Base-by-base conservation (phyloP, 2,888 invertebrate genomes). In the Creontiades dilutus region DNA sequence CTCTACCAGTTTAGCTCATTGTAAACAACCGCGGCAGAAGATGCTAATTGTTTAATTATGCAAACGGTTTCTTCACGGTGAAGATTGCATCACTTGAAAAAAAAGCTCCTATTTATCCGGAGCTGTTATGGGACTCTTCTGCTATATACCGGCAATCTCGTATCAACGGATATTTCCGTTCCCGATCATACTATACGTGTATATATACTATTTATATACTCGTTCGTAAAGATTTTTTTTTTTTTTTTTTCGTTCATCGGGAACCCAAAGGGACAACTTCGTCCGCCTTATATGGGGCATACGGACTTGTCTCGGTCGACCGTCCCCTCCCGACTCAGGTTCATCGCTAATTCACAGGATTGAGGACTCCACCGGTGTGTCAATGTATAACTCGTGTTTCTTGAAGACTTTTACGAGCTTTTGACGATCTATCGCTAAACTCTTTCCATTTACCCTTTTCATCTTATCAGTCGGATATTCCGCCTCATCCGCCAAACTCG, bases 11-110 rank as follows among this genome's bases (percentile, higher is more conserved):
- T 90, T 80, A 46, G 28, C 23, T 76, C 81, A 84, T 88, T 82
- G 82, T 90, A 90, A 90, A 90, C 88, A 88, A 55, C 88, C 76
- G 75, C 68, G 86, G 86, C 86, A 47, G 86, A 81, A 88, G 86
- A 90, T 90, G 75, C 78, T 90, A 90, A 90, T 90, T 90, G 90
- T 88, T 90, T 88, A 90, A 88, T 90, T 90, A 90, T 90, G 87
- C 90, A 87, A 90, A 90, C 76, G 37, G 75, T 68, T 85, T 23
- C 78, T 23, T 27, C 23, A 23, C 11, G 11, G 68, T 68, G 47
- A 82, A 82, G 82, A 82, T 82, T 82, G 82, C 82, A 82, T 82
- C 82, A 82, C 81, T 81, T 48, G 68, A 23, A 82, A 82, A 48
- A 13, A 14, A 13, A 4, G n/a, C n/a, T 52, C 82, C 52, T 52